Percentiles rank a stretch among this genome's conserved stretches.
Evolutionary conservation across 2,888 invertebrate species (phyloP).

Genomic region (Drosophila ustulata): DNA sequence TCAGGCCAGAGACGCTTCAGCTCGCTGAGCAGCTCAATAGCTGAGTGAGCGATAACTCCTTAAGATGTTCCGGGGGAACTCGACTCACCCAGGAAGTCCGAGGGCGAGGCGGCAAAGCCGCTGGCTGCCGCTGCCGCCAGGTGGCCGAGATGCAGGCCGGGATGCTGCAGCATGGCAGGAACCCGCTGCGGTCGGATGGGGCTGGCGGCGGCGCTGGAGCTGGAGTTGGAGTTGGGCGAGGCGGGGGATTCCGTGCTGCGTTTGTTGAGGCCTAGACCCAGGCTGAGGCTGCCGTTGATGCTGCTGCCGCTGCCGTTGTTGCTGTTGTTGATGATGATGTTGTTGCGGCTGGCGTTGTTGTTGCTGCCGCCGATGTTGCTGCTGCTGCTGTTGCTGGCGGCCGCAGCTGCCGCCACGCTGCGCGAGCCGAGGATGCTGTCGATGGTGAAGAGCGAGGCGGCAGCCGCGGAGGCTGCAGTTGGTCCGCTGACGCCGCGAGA

Average conservation of each 20-base stretch:
- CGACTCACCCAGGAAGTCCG: constrained; percentile 92
- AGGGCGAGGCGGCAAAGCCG: constrained; percentile 89
- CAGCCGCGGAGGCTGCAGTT: constrained; percentile 85
- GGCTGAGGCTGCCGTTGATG: constrained; percentile 34
- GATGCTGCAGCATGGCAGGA: constrained; percentile 86
- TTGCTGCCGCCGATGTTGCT: constrained; percentile 24
- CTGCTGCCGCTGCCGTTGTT: constrained; percentile 30
- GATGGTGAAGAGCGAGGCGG: constrained; percentile 91
- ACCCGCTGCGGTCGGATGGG: constrained; percentile 85
- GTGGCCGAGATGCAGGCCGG: constrained; percentile 87
- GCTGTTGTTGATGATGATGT: constrained; percentile 30
- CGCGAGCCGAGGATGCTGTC: constrained; percentile 93
- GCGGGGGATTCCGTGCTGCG: constrained; percentile 83
- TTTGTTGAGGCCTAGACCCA: constrained; percentile 55
- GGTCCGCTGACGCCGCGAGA: constrained; percentile 52
- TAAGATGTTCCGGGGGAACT: constrained; percentile 69
- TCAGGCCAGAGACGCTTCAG: constrained; percentile 44
- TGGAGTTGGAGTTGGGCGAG: constrained; percentile 85
- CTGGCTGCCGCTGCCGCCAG: constrained; percentile 88
- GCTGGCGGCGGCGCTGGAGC: constrained; percentile 86
- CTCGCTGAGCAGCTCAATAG: constrained; percentile 23
- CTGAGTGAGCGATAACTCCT: constrained; percentile 50
- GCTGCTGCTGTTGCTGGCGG: constrained; percentile 37
- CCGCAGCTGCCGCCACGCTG: constrained; percentile 65
- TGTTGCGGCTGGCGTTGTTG: constrained; percentile 37